Percentiles rank a stretch among this genome's conserved stretches.
phyloP scores from a whole-genome alignment of 2,797 vertebrate genomes.

The Taenioides sp. region DNA sequence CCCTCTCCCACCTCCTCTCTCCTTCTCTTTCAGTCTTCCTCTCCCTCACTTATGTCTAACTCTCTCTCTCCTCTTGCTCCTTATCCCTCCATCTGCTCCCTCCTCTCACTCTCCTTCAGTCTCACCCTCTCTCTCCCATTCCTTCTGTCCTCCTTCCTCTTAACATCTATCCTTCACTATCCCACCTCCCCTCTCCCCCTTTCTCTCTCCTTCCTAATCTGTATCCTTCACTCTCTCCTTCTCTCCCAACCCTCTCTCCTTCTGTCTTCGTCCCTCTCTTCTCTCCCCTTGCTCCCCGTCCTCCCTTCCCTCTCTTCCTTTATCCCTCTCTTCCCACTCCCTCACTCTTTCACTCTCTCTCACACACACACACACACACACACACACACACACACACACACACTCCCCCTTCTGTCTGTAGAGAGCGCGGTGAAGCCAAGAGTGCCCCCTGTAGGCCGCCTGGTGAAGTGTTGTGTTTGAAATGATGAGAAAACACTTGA shows the following conservation, averaged over 20 bases:
- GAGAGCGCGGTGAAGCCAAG: constrained; percentile 58
- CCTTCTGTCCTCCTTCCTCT: neutral
- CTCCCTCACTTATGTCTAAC: too few species aligned
- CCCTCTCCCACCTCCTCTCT: constrained; percentile 23
- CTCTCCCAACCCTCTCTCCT: neutral
- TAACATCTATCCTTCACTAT: neutral
- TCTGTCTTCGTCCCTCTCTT: constrained; percentile 24
- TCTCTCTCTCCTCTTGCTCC: too few species aligned
- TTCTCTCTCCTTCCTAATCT: neutral
- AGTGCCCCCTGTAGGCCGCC: constrained; percentile 70
- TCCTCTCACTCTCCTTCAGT: neutral
- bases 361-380: too few species aligned
- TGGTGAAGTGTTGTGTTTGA: constrained; percentile 50
- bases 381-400: too few species aligned
- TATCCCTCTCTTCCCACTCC: constrained; percentile 22
- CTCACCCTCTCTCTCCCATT: too few species aligned
- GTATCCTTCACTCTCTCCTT: constrained; percentile 33
- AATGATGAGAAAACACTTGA: constrained; percentile 44
- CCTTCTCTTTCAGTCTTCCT: neutral
- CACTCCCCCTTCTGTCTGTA: constrained; percentile 35
- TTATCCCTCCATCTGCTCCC: too few species aligned
- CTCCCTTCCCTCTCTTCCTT: too few species aligned
- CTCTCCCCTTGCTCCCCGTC: too few species aligned
- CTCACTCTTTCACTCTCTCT: neutral
- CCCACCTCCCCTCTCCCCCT: neutral